Conservation (phyloP, 2,888 invertebrate species). For the Brenthis daphne region DNA sequence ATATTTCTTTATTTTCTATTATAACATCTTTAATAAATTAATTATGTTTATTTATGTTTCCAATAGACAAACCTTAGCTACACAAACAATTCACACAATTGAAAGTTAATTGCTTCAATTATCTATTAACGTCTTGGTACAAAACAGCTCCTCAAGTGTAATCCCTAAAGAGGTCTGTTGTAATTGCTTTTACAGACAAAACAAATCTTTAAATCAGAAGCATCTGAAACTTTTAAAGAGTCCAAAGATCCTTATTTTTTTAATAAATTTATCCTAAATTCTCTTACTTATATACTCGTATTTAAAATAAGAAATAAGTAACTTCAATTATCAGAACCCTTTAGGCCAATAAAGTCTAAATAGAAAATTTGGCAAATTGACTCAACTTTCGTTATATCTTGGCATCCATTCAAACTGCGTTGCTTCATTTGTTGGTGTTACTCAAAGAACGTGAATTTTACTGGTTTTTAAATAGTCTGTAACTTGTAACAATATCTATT, state of each 20-base stretch:
- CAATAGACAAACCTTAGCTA: not conserved
- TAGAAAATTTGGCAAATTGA: conserved; percentile 31
- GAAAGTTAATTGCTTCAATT: conserved; percentile 8
- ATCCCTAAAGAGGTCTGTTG: conserved; percentile 7
- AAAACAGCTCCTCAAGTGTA: conserved; percentile 4
- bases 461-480: not conserved
- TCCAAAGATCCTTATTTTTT: not conserved
- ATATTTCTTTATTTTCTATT: not conserved
- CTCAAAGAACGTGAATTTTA: conserved; percentile 1
- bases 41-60: not conserved
- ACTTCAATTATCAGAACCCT: not conserved
- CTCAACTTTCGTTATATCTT: conserved; percentile 34
- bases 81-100: not conserved
- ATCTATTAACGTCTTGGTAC: conserved; percentile 16
- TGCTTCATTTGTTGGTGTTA: conserved; percentile 8
- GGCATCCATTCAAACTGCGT: conserved; percentile 32
- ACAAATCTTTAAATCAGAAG: conserved; percentile 3
- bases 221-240: not conserved
- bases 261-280: not conserved
- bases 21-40: too few species aligned
- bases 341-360: conserved; percentile 18
- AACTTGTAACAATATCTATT: not conserved
- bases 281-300: not conserved
- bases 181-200: conserved; percentile 7
- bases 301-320: not conserved